Base-by-base conservation (phyloP, 2,888 invertebrate species). In the Xestia c-nigrum region DNA sequence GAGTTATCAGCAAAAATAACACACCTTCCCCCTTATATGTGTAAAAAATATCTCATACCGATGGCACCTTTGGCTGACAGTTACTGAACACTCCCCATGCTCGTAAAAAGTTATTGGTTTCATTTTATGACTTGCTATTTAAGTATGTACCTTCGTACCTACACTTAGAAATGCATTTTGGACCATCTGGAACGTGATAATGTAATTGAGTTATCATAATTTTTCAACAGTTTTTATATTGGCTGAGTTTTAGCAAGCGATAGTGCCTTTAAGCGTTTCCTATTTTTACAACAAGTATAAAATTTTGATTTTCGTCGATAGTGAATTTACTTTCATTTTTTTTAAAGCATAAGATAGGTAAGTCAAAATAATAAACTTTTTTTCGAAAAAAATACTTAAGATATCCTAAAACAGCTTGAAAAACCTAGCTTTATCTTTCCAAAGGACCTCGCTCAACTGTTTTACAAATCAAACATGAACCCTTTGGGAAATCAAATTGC, bases 31-130 rank as follows among this genome's bases (percentile, higher is more conserved):
- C 7, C 0, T 21, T n/a, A n/a, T n/a, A 59, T 24, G 7, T 12
- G 4, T 12, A 55, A 46, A 59, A 78, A 72, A 61, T 43, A 50
- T 46, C 31, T 66, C 5, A 43, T 21, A 67, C 55, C 46, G 24
- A 67, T 64, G n/a, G 47, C 67, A 64, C 24, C 57, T 72, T 75
- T 31, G 38, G 50, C 52, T 61, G 64, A n/a, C 59, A 10, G 43
- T 71, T 71, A 71, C 68, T 72, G 72, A 67, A 63, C 59, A 61
- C 61, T 68, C 38, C 40, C 47, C 50, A 57, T 52, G 24, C 63
- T 73, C 80, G 55, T 83, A 76, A 83, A 83, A 84, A 61, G 21
- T 55, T 84, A 82, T 84, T 71, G 47, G 63, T 50, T 68, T 71
- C 71, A 16, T 43, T 84, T 71, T 76, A 76, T 73, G 64, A 68